Evolutionary conservation across 2,888 invertebrate genomes (phyloP).

Genomic region (Amiota minor): DNA sequence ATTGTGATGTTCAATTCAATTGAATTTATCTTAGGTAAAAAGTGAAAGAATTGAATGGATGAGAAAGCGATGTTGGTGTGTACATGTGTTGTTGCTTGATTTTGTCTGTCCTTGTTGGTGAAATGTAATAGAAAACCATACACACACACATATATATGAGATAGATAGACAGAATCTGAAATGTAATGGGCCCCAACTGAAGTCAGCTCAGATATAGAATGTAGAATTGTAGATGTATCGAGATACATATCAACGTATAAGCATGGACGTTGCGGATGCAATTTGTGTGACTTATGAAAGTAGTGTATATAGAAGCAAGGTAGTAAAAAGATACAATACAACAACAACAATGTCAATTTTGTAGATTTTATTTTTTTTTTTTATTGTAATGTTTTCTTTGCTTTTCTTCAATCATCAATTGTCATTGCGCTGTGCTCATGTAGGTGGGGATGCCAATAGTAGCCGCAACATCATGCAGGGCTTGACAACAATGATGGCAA

Average conservation of each 20-base stretch:
- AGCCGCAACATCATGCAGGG: background rate
- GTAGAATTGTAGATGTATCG: too few relatives aligned
- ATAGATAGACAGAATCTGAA: slow-evolving; percentile 40
- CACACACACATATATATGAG: slow-evolving; percentile 13
- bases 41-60: slow-evolving; percentile 6
- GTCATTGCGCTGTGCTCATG: background rate
- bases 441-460: background rate
- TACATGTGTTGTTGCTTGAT: too few relatives aligned
- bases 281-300: slow-evolving; percentile 51
- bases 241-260: background rate
- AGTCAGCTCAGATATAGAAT: background rate
- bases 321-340: background rate
- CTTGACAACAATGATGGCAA: background rate
- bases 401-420: slow-evolving; percentile 23
- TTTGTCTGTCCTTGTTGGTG: background rate
- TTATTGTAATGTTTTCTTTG: background rate
- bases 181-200: slow-evolving; percentile 44
- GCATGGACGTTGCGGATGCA: slow-evolving; percentile 45
- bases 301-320: background rate
- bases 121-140: slow-evolving; percentile 30
- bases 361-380: background rate
- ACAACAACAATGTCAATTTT: too few relatives aligned
- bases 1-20: slow-evolving; percentile 59
- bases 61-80: too few relatives aligned
- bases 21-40: slow-evolving; percentile 61